A percentile compares a stretch with the other conserved stretches of the same genome.
Evolutionary conservation across 2,113 vertebrate genomes (phyloP).

Genomic region (Prietella phreatophila): DNA sequence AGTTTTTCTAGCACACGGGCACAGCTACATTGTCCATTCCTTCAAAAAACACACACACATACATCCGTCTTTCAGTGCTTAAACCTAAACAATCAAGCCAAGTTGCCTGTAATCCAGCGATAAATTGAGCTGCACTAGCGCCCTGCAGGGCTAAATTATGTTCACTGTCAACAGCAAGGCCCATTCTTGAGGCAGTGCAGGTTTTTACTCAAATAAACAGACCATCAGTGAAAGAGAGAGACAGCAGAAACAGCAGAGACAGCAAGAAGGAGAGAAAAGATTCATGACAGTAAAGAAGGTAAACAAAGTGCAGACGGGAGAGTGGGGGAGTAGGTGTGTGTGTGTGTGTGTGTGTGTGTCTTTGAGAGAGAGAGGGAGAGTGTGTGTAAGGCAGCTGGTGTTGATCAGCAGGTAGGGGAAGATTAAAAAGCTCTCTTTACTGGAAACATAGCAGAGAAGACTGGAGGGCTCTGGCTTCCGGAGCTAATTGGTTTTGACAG

Average conservation of each 20-base stretch:
- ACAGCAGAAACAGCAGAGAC: conserved; percentile 47
- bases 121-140: conserved; percentile 55
- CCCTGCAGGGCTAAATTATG: conserved; percentile 59
- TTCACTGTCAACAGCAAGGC: conserved; percentile 55
- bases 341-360: neutral
- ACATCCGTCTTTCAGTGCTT: conserved; percentile 71
- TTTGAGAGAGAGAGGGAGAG: neutral
- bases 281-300: conserved; percentile 53
- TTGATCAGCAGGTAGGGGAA: conserved; percentile 50
- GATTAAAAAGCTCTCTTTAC: conserved; percentile 40
- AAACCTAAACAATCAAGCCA: conserved; percentile 56
- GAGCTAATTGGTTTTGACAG: conserved; percentile 56
- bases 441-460: conserved; percentile 29
- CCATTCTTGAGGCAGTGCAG: conserved; percentile 37
- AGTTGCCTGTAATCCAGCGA: conserved; percentile 56
- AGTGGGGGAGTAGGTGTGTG: conserved; percentile 11
- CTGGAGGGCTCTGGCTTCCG: conserved; percentile 35
- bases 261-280: conserved; percentile 42
- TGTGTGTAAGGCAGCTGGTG: conserved; percentile 22
- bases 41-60: conserved; percentile 74
- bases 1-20: conserved; percentile 60
- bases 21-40: conserved; percentile 12
- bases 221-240: conserved; percentile 39
- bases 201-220: conserved; percentile 60
- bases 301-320: conserved; percentile 46